Base-by-base conservation (phyloP, 2,797 vertebrate species). In the Dicrostonyx torquatus region DNA sequence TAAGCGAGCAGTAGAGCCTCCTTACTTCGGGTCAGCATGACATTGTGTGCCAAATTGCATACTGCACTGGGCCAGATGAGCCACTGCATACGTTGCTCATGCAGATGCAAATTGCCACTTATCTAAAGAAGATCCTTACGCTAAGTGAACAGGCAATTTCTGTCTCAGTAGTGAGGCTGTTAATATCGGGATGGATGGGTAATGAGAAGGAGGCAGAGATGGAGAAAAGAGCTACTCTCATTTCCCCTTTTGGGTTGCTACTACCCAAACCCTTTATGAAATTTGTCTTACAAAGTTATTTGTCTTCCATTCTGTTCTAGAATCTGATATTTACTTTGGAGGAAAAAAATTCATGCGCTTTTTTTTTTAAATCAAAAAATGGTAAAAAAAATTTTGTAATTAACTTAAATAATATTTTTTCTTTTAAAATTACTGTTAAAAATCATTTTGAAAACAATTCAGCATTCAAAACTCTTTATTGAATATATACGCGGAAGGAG, bases 141-240 rank as follows among this genome's bases (percentile, higher is more conserved):
- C 91, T 96, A 95, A 96, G 58, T 29, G 96, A 96, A 83, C 79
- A 93, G 91, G 95, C 94, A 94, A 89, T 98, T 98, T 98, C 43
- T 64, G 6, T 64, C 96, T 70, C 76, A 87, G 31, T 62, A 79
- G 17, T 76, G 17, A 90, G 75, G 53, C 94, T 95, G 85, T 88
- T 95, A 91, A 68, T 95, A 79, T 95, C 88, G 87, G 34, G 26
- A 70, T 53, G 73, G 26, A 62, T 88, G 17, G 55, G 29, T 95
- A 95, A 91, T 95, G 79, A 7, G 80, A 82, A 94, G 34, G 88
- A 96, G 87, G 62, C 90, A 96, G 0, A 83, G 40, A 88, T 64
- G 55, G 64, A 94, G 43, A 58, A 85, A 96, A 37, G 18, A 22
- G 78, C 48, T 95, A 84, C 5, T 24, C 88, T 93, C 73, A 76